phyloP scores from a whole-genome alignment of 2,888 invertebrate genomes.

The Boloria euphrosyne region DNA sequence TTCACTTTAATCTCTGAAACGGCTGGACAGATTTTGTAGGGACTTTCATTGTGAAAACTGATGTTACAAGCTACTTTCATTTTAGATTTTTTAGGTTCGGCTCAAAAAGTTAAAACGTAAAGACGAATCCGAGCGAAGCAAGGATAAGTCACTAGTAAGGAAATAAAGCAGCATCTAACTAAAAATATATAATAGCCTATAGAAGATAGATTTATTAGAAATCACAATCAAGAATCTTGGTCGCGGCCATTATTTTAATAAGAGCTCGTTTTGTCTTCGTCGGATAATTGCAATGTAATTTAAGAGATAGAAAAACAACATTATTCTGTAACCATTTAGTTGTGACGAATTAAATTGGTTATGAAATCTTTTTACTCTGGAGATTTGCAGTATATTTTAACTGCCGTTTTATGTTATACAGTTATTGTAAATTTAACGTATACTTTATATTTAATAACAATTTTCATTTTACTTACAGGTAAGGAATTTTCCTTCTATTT shows the following conservation, averaged over 20 bases:
- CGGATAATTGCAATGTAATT: conserved; percentile 52
- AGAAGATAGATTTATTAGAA: conserved; percentile 53
- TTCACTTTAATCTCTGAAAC: no score
- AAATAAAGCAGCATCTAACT: no score
- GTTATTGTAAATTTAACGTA: no score
- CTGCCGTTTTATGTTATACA: no score
- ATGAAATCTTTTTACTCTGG: not conserved
- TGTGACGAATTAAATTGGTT: conserved; percentile 1
- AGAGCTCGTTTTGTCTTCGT: conserved; percentile 65
- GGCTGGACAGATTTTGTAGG: no score
- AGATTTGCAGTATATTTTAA: not conserved
- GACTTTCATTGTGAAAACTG: no score
- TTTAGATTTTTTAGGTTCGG: no score
- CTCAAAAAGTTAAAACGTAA: no score
- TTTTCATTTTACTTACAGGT: conserved; percentile 11
- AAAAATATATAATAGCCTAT: conserved; percentile 10
- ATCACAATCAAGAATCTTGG: conserved; percentile 50
- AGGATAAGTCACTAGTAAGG: no score
- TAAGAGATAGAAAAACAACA: conserved; percentile 6
- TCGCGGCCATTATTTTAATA: conserved; percentile 67
- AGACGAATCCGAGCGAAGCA: no score
- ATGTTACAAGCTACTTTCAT: no score
- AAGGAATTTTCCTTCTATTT: not conserved
- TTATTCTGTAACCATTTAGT: conserved; percentile 14
- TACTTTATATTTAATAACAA: not conserved